Base-by-base conservation (phyloP, 2,888 invertebrate genomes). In the Digitonthophagus gazella region DNA sequence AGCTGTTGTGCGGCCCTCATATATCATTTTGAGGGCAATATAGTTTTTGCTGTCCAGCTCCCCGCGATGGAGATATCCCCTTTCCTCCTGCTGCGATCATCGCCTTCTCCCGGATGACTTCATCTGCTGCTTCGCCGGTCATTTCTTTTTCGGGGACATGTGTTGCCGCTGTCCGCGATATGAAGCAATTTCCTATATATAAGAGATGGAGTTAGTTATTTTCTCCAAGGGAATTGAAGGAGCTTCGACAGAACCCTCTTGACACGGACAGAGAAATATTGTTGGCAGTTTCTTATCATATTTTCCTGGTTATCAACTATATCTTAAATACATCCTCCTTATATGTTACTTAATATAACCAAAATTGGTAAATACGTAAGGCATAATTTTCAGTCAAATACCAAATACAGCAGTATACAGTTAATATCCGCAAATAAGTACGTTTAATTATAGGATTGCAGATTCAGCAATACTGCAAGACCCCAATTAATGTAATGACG, bases 11-110 rank as follows among this genome's bases (percentile, higher is more conserved):
- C 61, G 18, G 61, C 18, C 73, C 74, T 74, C 76, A 76, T 76
- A 75, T 76, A 76, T 76, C 75, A 76, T 74, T 64, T 55, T 54
- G 67, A 67, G 68, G 69, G 72, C 75, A 76, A 76, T 76, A 76
- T 75, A 75, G 74, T 76, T 76, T 76, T 76, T 76, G 74, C 73
- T 15, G 18, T 65, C 15, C 15, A 54, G 54, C 18, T 18, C 18
- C 44, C 22, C 22, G 64, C 22, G 64, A 64, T 64, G 28, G 64
- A 64, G 64, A 64, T 22, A 55, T 16, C 65, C 54, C 55, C 64
- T 5, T 64, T 18, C 44, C 44, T 55, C 54, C 15, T 65, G 14
- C 55, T 18, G 16, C 14, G 61, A 65, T 65, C 44, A 54, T 54
- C 44, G 44, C 65, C 54, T 18, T 8, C 15, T 18, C 54, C 55